Base-by-base conservation (phyloP, 2,888 invertebrate genomes). In the Volucella inflata region DNA sequence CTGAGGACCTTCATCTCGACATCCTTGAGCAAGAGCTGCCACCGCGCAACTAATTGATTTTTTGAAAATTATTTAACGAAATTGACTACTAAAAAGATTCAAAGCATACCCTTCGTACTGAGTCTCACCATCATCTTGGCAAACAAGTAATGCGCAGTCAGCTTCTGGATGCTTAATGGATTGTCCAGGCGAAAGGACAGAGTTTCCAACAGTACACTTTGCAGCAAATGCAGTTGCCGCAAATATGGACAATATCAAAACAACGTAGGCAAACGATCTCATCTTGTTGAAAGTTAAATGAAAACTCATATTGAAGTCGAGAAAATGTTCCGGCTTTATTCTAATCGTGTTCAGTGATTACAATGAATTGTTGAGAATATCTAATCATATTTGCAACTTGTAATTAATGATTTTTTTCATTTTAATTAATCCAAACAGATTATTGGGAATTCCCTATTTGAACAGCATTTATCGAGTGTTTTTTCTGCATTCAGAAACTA, bases 181-280 rank as follows among this genome's bases (percentile, higher is more conserved):
- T 78, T 91, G 84, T 0, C 91, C 91, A 0, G 90, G 89, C n/a
- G 90, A 88, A 87, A 91, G 87, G 1, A 91, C 87, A 3, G 74
- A 16, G 12, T 8, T 17, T 2, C 12, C 10, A 2, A 60, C 44
- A 12, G 8, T 60, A 11, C 60, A 60, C 10, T 60, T 42, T 17
- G 42, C 21, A 6, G 44, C 60, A 17, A 60, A 11, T 2, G 60
- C 17, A 0, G 30, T 17, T 8, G 12, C 42, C 1, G n/a, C 12
- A 12, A 16, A 44, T 14, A 44, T 17, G 1, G 60, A 12, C 11
- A 60, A 8, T 1, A 60, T 12, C 1, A 60, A 11, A 11, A 9
- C 17, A 11, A 44, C 12, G 9, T 11, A 12, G 17, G 11, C 60
- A 11, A 42, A 44, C 21, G 44, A 60, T 14, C 40, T 44, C 60